Conservation (phyloP, 1,140 invertebrate species). For the Ceratina japonica region DNA sequence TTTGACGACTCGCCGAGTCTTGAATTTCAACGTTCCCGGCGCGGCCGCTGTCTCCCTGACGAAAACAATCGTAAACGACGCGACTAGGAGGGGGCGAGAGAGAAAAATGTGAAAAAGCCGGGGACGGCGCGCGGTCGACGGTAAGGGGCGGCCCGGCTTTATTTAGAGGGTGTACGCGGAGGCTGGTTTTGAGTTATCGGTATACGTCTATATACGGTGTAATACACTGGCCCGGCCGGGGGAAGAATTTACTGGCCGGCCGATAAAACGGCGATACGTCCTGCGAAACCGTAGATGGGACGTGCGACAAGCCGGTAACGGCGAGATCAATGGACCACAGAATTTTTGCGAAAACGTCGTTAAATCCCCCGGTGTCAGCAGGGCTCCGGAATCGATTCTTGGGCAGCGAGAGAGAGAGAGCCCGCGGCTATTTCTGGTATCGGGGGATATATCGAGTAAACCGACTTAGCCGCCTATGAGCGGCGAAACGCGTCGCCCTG, state of each 20-base stretch:
- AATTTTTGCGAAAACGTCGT: conserved; percentile 61
- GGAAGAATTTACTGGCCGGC: conserved; percentile 56
- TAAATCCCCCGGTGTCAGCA: conserved; percentile 59
- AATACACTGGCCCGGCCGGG: conserved; percentile 29
- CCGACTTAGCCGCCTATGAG: conserved; percentile 39
- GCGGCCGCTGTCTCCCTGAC: too few relatives aligned
- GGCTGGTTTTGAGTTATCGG: conserved; percentile 46
- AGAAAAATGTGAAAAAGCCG: too few relatives aligned
- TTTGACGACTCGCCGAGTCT: too few relatives aligned
- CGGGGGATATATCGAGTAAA: conserved; percentile 52
- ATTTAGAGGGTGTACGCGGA: too few relatives aligned
- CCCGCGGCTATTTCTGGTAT: conserved; percentile 55
- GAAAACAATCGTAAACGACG: neutral
- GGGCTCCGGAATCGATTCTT: conserved; percentile 42
- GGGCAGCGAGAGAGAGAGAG: too few relatives aligned
- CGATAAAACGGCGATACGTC: conserved; percentile 60
- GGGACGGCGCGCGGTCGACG: too few relatives aligned
- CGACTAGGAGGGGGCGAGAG: too few relatives aligned
- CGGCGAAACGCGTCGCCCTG: conserved; percentile 11
- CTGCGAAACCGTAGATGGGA: conserved; percentile 48
- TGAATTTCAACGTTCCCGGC: too few relatives aligned
- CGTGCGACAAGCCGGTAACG: conserved; percentile 58
- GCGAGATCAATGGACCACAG: conserved; percentile 55
- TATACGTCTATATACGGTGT: conserved; percentile 38
- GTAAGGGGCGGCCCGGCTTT: too few relatives aligned